Conservation (phyloP, 1,140 invertebrate species). For the Pseudomyrmex gracilis region DNA sequence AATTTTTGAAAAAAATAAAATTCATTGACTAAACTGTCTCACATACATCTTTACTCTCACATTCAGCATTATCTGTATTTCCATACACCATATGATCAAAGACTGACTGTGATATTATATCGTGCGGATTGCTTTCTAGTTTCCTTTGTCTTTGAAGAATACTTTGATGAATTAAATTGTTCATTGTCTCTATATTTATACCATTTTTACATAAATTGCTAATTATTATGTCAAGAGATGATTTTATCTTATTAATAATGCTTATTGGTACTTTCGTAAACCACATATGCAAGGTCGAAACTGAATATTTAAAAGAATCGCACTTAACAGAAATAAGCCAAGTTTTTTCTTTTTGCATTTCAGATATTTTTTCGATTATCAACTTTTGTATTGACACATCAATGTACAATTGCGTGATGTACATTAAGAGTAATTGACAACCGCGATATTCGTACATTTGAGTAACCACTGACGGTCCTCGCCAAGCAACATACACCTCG, state of each 20-base stretch:
- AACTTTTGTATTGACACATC: slow-evolving; percentile 92
- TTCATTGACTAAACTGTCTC: not conserved
- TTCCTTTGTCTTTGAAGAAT: slow-evolving; percentile 90
- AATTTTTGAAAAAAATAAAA: slow-evolving; percentile 24
- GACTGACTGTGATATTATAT: slow-evolving; percentile 90
- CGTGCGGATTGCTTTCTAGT: slow-evolving; percentile 92
- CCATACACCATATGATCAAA: slow-evolving; percentile 95
- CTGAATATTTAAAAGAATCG: slow-evolving; percentile 87
- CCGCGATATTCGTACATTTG: slow-evolving; percentile 87
- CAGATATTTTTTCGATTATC: slow-evolving; percentile 79
- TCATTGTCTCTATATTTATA: slow-evolving; percentile 92
- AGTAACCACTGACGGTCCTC: slow-evolving; percentile 91
- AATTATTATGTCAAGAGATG: slow-evolving; percentile 87
- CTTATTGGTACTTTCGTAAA: slow-evolving; percentile 92
- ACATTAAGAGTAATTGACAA: slow-evolving; percentile 92
- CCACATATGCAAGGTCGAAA: slow-evolving; percentile 89
- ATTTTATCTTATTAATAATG: slow-evolving; percentile 89
- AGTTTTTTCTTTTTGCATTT: too few relatives aligned
- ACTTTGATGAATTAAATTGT: slow-evolving; percentile 90
- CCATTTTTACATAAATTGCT: slow-evolving; percentile 85
- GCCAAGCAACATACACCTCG: slow-evolving; percentile 92
- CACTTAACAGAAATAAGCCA: too few relatives aligned
- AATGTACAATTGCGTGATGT: slow-evolving; percentile 93
- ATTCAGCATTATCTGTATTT: slow-evolving; percentile 87
- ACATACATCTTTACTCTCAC: too few relatives aligned